Base-by-base conservation (phyloP, 2,113 vertebrate genomes). In the Pseudorectes ferrugineus region DNA sequence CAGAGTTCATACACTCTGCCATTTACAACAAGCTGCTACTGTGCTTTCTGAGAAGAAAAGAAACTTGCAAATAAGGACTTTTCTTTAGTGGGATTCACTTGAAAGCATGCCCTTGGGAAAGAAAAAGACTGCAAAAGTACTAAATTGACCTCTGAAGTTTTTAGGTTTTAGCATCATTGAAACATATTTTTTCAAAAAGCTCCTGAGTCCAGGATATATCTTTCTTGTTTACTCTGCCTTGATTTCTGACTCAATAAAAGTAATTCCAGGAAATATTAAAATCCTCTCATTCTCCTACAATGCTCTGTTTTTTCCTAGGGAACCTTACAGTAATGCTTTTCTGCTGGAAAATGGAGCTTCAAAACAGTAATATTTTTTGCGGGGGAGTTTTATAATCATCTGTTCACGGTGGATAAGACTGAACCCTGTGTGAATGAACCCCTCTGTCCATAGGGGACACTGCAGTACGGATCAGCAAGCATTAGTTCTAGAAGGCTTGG, bases 81-180 rank as follows among this genome's bases (percentile, higher is more conserved):
- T 89, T 6, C 46, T 92, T 91, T 89, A 82, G 16, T 48, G 9
- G 14, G 45, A 59, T 70, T 85, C 61, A 76, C 84, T 91, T 92
- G 89, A 92, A 94, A 95, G 71, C n/a, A 9, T 86, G 38, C 75
- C 85, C 57, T 91, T 85, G 82, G 71, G 90, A 94, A 91, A 93
- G 90, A 66, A 80, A 38, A 89, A 67, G 43, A 12, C 51, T 88
- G 57, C 3, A 57, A 71, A 74, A 80, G 33, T 80, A 90, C 71
- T 71, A 71, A 92, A 42, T 31, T 96, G 87, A 89, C 77, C 43
- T 79, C 58, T 88, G 78, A 88, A 91, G 20, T 52, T 70, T 93
- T 82, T 66, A 51, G 55, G 43, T 74, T 88, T 73, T 57, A 46
- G 31, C 5, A 14, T 85, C 4, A 17, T 51, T 70, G 62, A 81